Evolutionary conservation across 2,797 vertebrate genomes (phyloP).

Genomic region (Novumbra hubbsi): DNA sequence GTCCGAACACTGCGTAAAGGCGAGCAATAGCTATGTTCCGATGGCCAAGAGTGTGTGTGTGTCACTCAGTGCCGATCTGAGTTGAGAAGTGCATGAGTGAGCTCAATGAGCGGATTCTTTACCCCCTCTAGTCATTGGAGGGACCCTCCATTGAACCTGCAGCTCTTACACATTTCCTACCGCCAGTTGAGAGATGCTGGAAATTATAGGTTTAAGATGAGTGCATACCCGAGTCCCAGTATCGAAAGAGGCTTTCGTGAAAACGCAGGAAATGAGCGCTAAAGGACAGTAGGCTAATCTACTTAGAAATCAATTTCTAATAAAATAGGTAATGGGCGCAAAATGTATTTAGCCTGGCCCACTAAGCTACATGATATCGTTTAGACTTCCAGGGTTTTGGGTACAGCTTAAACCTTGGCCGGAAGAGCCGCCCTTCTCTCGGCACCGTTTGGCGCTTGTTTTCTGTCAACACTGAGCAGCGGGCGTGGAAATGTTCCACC

Average conservation of each 20-base stretch:
- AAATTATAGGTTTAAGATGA: constrained; percentile 71
- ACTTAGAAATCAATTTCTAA: not conserved
- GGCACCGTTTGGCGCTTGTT: constrained; percentile 71
- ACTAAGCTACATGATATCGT: not conserved
- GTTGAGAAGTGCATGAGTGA: constrained; percentile 62
- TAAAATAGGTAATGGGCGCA: not conserved
- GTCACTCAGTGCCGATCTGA: constrained; percentile 62
- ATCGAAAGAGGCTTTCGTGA: not conserved
- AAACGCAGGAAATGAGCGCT: not conserved
- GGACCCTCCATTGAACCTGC: constrained; percentile 71
- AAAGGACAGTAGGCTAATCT: not conserved
- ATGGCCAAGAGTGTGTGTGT: constrained; percentile 61
- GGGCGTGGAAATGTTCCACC: constrained; percentile 70
- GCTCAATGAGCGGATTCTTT: constrained; percentile 67
- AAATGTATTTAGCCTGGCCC: not conserved
- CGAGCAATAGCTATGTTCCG: constrained; percentile 66
- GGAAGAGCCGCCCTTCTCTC: constrained; percentile 42
- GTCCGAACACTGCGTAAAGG: constrained; percentile 72
- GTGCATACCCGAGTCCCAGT: constrained; percentile 33
- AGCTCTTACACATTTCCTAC: constrained; percentile 73
- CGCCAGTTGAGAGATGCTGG: constrained; percentile 70
- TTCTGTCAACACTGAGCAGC: constrained; percentile 72
- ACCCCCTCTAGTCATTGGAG: constrained; percentile 67
- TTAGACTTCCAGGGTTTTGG: not conserved
- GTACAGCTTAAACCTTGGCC: constrained; percentile 1